Conservation (phyloP, 2,888 invertebrate genomes). For the Oxystoma pomonae region DNA sequence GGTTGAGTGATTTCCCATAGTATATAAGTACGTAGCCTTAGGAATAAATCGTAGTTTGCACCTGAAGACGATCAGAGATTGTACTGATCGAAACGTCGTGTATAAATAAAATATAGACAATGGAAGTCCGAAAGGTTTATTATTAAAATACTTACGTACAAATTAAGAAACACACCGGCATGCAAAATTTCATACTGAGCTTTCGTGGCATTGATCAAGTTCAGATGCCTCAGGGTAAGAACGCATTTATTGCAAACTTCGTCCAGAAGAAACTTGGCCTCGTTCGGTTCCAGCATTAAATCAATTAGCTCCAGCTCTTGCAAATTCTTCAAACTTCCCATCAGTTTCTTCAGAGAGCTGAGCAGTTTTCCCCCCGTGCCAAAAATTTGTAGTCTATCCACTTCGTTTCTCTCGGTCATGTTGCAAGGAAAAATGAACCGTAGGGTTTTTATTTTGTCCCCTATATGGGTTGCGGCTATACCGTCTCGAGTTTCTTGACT, state of each 20-base stretch:
- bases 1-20: too few species aligned
- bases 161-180: constrained; percentile 69
- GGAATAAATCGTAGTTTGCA: too few species aligned
- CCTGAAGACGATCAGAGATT: too few species aligned
- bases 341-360: constrained; percentile 55
- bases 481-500: neutral
- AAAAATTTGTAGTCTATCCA: constrained; percentile 60
- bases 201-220: constrained; percentile 71
- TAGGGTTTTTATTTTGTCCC: constrained; percentile 55
- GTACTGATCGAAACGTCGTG: too few species aligned
- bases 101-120: too few species aligned
- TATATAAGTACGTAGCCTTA: too few species aligned
- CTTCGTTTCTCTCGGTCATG: constrained; percentile 60
- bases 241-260: constrained; percentile 65
- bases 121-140: too few species aligned
- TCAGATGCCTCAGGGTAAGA: constrained; percentile 58
- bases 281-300: constrained; percentile 66
- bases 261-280: constrained; percentile 68
- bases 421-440: constrained; percentile 74
- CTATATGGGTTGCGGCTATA: constrained; percentile 40
- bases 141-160: constrained; percentile 50
- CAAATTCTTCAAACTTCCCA: constrained; percentile 62
- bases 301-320: constrained; percentile 65
- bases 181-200: constrained; percentile 66
- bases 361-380: constrained; percentile 68